These are phyloP conservation scores for Sardinella longiceps DNA, from an alignment of 2,797 vertebrate species.

Conservation along the genomic window DNA sequence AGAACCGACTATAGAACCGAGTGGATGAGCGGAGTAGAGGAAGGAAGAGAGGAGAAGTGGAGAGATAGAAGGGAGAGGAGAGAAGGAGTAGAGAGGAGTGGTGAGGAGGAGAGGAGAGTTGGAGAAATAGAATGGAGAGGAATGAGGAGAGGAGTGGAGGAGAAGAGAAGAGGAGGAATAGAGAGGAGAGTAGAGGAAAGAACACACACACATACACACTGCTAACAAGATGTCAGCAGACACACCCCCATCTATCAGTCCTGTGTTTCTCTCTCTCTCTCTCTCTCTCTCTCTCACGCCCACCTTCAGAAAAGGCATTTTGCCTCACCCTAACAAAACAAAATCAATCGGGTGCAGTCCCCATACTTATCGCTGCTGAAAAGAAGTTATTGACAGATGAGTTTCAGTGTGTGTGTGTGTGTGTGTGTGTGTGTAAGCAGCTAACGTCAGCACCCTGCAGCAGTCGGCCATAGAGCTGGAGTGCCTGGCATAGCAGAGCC, in stretches of 20 bases:
- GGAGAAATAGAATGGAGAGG: no score
- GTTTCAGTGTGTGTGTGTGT: no score
- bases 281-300: not conserved
- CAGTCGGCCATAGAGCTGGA: not conserved
- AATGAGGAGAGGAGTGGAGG: no score
- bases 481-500: not conserved
- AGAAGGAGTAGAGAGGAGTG: not conserved
- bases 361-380: constrained; percentile 48
- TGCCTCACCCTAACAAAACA: constrained; percentile 46
- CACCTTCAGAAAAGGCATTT: constrained; percentile 27
- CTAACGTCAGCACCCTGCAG: constrained; percentile 36
- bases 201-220: constrained; percentile 11
- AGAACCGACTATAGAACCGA: no score
- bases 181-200: not conserved
- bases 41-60: not conserved
- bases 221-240: constrained; percentile 47
- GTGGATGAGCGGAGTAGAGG: not conserved
- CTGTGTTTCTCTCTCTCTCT: constrained; percentile 26
- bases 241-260: constrained; percentile 44
- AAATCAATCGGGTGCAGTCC: constrained; percentile 51
- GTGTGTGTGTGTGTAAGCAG: constrained; percentile 27
- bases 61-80: not conserved
- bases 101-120: no score
- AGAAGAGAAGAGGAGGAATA: not conserved
- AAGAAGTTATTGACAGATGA: constrained; percentile 43